Base-by-base conservation (phyloP, 1,140 invertebrate species). In the Camponotus floridanus region DNA sequence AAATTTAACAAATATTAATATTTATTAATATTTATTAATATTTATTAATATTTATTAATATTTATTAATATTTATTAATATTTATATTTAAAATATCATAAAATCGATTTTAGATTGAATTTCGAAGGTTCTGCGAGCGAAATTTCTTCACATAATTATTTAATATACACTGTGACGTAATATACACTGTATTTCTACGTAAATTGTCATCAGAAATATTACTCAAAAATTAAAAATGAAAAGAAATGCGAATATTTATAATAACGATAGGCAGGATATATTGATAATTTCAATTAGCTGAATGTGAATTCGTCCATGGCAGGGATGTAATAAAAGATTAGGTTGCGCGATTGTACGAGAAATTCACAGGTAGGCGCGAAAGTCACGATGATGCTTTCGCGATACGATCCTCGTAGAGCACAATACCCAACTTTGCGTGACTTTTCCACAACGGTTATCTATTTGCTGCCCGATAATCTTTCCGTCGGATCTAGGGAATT, bases 401-500 rank as follows among this genome's bases (percentile, higher is more conserved):
- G 70, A 86, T 81, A 70, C 45, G 67, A 81, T 48, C 26, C 36
- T 15, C 36, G 26, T 18, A 33, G 21, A 33, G 51, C 6, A 62
- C 21, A 13, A 65, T 78, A 42, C 26, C 26, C 83, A 61, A 18
- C 88, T 92, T 94, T 80, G 92, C 93, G 92, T 93, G 92, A 93
- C 92, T 92, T 93, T 92, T 90, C 91, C 85, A 68, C 86, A 87
- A 26, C 67, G 78, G 91, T 92, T 92, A 90, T 93, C 91, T 92
- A 88, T 91, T 91, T 91, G 86, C 86, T 71, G 89, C 57, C 87
- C 84, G 85, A 89, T 91, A 91, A 93, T 93, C 91, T 90, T 71
- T 62, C 65, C 76, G 87, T 70, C 76, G 81, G 86, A 92, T 92
- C 91, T 92, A 57, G 86, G 83, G 89, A 91, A 92, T 92, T 90